Evolutionary conservation across 2,113 vertebrate genomes (phyloP).

Genomic region (Engystomops pustulosus): DNA sequence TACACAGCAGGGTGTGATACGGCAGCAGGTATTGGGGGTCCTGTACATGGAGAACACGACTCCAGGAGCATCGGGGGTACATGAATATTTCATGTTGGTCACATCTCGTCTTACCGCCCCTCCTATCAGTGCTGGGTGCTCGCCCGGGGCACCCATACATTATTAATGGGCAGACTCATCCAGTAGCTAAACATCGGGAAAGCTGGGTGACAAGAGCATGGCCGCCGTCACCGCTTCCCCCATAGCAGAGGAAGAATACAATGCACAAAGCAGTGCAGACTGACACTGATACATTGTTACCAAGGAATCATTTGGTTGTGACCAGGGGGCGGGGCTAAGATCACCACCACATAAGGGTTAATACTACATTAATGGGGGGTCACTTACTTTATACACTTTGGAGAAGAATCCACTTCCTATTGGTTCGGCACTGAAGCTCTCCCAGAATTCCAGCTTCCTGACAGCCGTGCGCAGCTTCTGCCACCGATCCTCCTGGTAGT

Average conservation of each 20-base stretch:
- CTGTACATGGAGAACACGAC: not conserved
- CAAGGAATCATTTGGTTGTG: too few relatives aligned
- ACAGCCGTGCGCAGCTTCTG: constrained; percentile 84
- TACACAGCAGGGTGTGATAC: too few relatives aligned
- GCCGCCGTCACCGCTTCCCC: not conserved
- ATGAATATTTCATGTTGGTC: constrained; percentile 21
- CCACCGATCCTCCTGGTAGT: constrained; percentile 82
- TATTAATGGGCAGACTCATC: not conserved
- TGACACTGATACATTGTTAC: too few relatives aligned
- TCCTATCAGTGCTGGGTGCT: too few relatives aligned
- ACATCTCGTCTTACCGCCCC: not conserved
- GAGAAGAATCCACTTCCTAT: constrained; percentile 88
- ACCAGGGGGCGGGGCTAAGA: too few relatives aligned
- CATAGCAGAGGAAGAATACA: too few relatives aligned
- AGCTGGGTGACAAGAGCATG: not conserved
- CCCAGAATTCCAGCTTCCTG: constrained; percentile 88
- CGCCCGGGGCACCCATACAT: not conserved
- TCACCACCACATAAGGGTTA: too few relatives aligned
- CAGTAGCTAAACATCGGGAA: not conserved
- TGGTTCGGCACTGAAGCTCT: constrained; percentile 81
- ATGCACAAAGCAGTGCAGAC: too few relatives aligned
- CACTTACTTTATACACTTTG: constrained; percentile 84
- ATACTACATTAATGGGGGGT: not conserved
- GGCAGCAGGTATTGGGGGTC: too few relatives aligned
- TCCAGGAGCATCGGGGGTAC: not conserved